Conservation (phyloP, 2,113 vertebrate genomes). For the Pangasianodon hypophthalmus region DNA sequence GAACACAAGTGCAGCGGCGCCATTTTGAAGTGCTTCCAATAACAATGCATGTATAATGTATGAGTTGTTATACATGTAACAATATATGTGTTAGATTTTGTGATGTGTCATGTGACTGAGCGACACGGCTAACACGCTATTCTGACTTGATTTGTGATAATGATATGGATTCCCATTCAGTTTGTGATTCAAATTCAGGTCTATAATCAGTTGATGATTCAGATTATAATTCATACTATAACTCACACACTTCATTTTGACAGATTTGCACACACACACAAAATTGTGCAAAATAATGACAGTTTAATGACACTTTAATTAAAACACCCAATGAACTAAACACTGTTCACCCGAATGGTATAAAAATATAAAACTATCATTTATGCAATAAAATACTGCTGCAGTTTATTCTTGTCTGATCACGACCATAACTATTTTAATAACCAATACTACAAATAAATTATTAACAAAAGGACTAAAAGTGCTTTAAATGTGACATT, state of each 20-base stretch:
- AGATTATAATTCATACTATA: not conserved
- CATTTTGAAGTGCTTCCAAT: too few species aligned
- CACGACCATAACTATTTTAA: too few species aligned
- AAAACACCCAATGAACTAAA: not conserved
- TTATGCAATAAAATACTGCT: conserved; percentile 4
- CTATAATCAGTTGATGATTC: not conserved
- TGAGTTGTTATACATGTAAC: not conserved
- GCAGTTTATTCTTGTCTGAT: not conserved
- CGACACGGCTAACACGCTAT: not conserved
- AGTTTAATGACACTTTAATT: conserved; percentile 6
- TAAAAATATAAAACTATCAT: conserved; percentile 21
- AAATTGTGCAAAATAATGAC: conserved; percentile 8
- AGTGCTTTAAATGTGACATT: not conserved
- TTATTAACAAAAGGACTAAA: not conserved
- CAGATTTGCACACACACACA: not conserved
- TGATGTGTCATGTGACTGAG: not conserved
- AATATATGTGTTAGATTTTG: not conserved
- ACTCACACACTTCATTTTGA: not conserved
- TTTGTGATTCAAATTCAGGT: not conserved
- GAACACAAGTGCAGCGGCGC: too few species aligned
- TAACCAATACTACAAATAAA: not conserved
- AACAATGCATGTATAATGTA: too few species aligned
- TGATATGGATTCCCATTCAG: not conserved
- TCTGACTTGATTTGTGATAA: not conserved
- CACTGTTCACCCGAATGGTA: conserved; percentile 1